Percentiles rank a stretch among this genome's conserved stretches.
Conservation (phyloP, 2,888 invertebrate species). For the Cynaeus angustus region DNA sequence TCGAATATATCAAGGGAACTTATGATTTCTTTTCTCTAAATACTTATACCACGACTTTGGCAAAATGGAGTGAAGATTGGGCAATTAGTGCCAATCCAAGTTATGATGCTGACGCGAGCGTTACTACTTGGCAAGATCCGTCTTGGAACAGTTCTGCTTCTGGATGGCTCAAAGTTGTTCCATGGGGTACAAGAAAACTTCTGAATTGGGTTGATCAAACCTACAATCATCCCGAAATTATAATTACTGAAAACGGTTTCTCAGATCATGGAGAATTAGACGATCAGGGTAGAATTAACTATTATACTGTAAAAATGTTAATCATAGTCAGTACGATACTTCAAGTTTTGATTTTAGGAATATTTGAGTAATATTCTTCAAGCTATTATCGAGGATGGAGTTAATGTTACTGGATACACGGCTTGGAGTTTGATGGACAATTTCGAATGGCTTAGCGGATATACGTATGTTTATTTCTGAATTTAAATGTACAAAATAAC, state of each 20-base stretch:
- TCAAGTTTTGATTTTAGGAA: conserved; percentile 58
- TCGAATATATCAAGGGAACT: conserved; percentile 76
- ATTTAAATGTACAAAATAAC: too few species aligned
- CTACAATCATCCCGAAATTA: conserved; percentile 72
- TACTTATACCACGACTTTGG: conserved; percentile 79
- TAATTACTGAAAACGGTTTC: conserved; percentile 76
- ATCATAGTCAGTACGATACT: too few species aligned
- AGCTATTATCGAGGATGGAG: conserved; percentile 66
- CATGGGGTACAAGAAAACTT: conserved; percentile 75
- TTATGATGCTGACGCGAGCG: conserved; percentile 46
- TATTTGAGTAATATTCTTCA: conserved; percentile 72
- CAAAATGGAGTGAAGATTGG: conserved; percentile 50
- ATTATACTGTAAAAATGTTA: conserved; percentile 60
- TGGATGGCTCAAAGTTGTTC: conserved; percentile 58
- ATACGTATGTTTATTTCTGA: conserved; percentile 67
- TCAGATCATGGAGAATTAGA: conserved; percentile 71
- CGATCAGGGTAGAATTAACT: conserved; percentile 72
- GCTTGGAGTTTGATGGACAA: conserved; percentile 65
- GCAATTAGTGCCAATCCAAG: conserved; percentile 34
- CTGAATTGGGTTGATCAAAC: conserved; percentile 68
- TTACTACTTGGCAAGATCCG: conserved; percentile 44
- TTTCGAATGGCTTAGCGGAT: conserved; percentile 72
- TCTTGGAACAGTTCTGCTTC: conserved; percentile 49
- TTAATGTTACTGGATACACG: conserved; percentile 69
- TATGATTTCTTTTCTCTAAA: conserved; percentile 86